Evolutionary conservation across 2,113 vertebrate species (phyloP).

Genomic region (Pygoscelis antarcticus): DNA sequence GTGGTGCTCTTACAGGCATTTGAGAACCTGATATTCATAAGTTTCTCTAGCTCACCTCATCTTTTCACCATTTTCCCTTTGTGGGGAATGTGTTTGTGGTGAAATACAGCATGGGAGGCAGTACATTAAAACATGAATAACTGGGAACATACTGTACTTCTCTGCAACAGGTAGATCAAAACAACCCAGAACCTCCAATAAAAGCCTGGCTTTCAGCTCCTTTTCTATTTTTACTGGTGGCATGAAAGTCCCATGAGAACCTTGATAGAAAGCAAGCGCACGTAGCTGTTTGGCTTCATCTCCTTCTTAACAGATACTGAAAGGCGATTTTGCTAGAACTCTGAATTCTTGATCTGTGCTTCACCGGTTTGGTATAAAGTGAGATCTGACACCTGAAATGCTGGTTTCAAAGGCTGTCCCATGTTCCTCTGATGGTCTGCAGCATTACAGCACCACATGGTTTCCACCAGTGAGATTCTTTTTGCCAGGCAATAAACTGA

Average conservation of each 20-base stretch:
- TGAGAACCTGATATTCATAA: neutral
- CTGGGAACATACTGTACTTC: neutral
- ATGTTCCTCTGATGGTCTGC: neutral
- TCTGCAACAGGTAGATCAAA: neutral
- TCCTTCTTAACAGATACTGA: neutral
- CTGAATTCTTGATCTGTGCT: neutral
- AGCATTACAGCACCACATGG: neutral
- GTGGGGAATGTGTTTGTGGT: neutral
- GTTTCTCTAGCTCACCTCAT: neutral
- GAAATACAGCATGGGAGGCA: neutral
- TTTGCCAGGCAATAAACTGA: neutral
- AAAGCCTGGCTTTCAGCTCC: neutral
- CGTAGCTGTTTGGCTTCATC: neutral
- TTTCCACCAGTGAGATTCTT: neutral
- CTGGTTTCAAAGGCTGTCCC: neutral
- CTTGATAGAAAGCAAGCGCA: neutral
- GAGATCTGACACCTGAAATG: neutral
- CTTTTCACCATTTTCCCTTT: neutral
- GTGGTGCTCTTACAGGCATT: neutral
- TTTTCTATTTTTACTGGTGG: neutral
- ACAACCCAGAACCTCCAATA: neutral
- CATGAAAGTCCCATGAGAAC: neutral
- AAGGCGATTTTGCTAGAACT: neutral
- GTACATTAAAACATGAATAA: neutral
- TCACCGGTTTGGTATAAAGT: neutral